Evolutionary conservation across 2,888 invertebrate genomes (phyloP).

Genomic region (Xanthia icteritia): DNA sequence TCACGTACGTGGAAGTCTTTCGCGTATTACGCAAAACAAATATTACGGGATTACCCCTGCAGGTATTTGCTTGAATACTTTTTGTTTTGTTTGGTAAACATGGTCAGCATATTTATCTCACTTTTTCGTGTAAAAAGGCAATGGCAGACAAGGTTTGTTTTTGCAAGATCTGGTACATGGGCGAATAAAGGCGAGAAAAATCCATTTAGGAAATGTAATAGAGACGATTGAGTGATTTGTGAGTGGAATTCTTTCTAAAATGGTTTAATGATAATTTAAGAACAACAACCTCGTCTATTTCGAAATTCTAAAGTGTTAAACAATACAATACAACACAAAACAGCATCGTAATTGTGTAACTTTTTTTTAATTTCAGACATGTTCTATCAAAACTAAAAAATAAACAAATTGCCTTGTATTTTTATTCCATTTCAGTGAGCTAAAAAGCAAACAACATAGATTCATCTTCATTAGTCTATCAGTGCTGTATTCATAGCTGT

Average conservation of each 20-base stretch:
- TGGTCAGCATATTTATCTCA: not conserved
- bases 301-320: not conserved
- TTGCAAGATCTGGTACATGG: not conserved
- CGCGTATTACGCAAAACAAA: constrained; percentile 22
- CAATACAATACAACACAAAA: not conserved
- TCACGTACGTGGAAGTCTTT: constrained; percentile 8
- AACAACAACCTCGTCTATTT: not conserved
- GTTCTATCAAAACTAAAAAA: constrained; percentile 2
- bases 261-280: not conserved
- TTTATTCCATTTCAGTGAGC: constrained; percentile 13
- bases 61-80: constrained; percentile 8
- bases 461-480: constrained; percentile 48
- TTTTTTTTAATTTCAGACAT: not conserved
- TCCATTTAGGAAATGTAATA: not conserved
- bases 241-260: not conserved
- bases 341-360: too few species aligned
- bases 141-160: not conserved
- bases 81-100: constrained; percentile 10
- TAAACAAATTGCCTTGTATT: not conserved
- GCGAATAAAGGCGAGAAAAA: not conserved
- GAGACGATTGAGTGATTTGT: not conserved
- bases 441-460: constrained; percentile 20
- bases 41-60: not conserved
- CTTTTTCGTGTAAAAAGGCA: constrained; percentile 3
- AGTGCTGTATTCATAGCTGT: constrained; percentile 25